Percentiles rank a stretch among this genome's conserved stretches.
Conservation (phyloP, 2,797 vertebrate species). For the Lutjanus argentimaculatus region DNA sequence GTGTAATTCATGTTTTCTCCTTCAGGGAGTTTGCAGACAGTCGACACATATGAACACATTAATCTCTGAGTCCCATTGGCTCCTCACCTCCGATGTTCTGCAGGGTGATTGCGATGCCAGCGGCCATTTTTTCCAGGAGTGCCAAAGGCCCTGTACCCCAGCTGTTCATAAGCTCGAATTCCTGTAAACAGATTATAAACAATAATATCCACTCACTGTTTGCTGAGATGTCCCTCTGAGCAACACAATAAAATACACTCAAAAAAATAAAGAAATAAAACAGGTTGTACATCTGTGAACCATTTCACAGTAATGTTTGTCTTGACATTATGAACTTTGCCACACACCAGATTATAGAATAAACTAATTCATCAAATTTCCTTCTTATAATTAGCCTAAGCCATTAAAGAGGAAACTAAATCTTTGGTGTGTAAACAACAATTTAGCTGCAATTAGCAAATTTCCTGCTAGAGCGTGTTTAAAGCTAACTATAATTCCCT, state of each 20-base stretch:
- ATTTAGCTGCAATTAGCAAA: background rate
- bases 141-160: slow-evolving; percentile 94
- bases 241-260: background rate
- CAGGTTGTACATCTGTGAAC: background rate
- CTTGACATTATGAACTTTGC: background rate
- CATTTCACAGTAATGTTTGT: slow-evolving; percentile 12
- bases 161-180: slow-evolving; percentile 95
- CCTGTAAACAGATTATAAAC: slow-evolving; percentile 81
- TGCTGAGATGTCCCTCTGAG: slow-evolving; percentile 7
- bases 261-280: background rate
- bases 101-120: slow-evolving; percentile 93
- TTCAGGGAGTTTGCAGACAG: slow-evolving; percentile 15
- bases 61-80: background rate
- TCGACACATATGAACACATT: slow-evolving; percentile 7
- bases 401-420: slow-evolving; percentile 13
- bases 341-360: background rate
- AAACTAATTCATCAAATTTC: background rate
- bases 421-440: background rate
- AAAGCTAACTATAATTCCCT: background rate
- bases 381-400: background rate
- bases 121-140: slow-evolving; percentile 95
- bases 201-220: slow-evolving; percentile 30
- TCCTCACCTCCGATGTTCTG: slow-evolving; percentile 96
- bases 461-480: background rate
- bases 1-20: slow-evolving; percentile 35